Percentiles rank a stretch among this genome's conserved stretches.
phyloP scores from a whole-genome alignment of 2,888 invertebrate genomes.

The Eupithecia insigniata region DNA sequence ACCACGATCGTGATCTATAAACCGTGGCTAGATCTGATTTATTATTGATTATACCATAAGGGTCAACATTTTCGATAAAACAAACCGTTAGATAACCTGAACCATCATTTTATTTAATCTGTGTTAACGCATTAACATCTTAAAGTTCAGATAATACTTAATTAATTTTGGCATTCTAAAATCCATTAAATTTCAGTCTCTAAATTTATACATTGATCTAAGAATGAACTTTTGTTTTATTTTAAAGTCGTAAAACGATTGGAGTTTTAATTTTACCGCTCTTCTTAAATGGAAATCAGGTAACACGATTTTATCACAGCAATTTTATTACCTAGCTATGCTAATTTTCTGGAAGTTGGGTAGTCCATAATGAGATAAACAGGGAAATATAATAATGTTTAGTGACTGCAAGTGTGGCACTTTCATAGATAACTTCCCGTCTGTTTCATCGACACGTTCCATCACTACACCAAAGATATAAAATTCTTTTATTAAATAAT shows the following conservation, averaged over 20 bases:
- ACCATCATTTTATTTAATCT: background rate
- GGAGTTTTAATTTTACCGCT: slow-evolving; percentile 17
- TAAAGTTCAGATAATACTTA: too few relatives aligned
- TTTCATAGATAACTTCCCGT: background rate
- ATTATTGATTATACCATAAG: background rate
- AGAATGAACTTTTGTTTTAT: slow-evolving; percentile 32
- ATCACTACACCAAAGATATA: slow-evolving; percentile 14
- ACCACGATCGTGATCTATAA: background rate
- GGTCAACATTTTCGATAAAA: background rate
- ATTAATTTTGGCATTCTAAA: slow-evolving; percentile 7
- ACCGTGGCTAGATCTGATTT: background rate
- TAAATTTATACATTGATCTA: slow-evolving; percentile 33
- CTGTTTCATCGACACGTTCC: slow-evolving; percentile 5
- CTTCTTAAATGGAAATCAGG: background rate
- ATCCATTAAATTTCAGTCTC: slow-evolving; percentile 3
- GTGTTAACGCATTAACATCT: background rate
- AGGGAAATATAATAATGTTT: background rate
- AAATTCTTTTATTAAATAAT: too few relatives aligned
- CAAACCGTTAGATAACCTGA: background rate
- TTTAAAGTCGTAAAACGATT: slow-evolving; percentile 41
- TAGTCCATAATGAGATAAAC: background rate
- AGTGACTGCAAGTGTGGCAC: background rate
- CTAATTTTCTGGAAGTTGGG: background rate
- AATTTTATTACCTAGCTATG: background rate
- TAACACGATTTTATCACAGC: background rate